Base-by-base conservation (phyloP, 2,797 vertebrate species). In the Alcedo atthis region DNA sequence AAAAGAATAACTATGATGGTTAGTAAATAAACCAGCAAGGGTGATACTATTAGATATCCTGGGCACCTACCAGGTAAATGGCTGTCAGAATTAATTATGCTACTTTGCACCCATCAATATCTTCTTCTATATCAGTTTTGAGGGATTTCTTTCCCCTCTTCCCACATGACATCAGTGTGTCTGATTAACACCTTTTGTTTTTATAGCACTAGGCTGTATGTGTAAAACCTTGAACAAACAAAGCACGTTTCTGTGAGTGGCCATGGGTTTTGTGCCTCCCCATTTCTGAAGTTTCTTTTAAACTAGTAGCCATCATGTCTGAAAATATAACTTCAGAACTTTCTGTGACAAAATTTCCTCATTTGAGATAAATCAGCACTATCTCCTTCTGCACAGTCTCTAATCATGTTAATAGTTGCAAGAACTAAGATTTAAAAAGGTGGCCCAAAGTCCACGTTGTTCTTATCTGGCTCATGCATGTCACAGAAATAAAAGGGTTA, bases 11-110 rank as follows among this genome's bases (percentile, higher is more conserved):
- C 94, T 96, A 90, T 73, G 88, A 91, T 90, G 93, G 94, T 97
- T 97, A 97, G 97, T 97, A 97, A 97, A 97, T 98, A 97, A 97
- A 97, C 84, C 74, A 97, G 89, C 70, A 86, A 91, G 55, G 74
- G 80, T 70, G 92, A 89, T 88, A 70, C 67, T 55, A 61, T 90
- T 68, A 81, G 45, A 68, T 63, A 61, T 58, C 86, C 85, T 64
- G 78, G 79, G 40, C n/a, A 74, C 55, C 59, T 40, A 46, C 10
- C 78, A 77, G 79, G 78, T 87, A 55, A 54, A 54, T 21, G 32
- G 62, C 26, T 67, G 46, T 58, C 10, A 32, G 37, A 35, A 74
- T 30, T 14, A 58, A 66, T 62, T 54, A 28, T 9, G 46, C 42
- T n/a, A 30, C 46, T 85, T 53, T 57, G 32, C 21, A 62, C 17